Conservation (phyloP, 2,797 vertebrate genomes). For the Pantherophis vulpinus region DNA sequence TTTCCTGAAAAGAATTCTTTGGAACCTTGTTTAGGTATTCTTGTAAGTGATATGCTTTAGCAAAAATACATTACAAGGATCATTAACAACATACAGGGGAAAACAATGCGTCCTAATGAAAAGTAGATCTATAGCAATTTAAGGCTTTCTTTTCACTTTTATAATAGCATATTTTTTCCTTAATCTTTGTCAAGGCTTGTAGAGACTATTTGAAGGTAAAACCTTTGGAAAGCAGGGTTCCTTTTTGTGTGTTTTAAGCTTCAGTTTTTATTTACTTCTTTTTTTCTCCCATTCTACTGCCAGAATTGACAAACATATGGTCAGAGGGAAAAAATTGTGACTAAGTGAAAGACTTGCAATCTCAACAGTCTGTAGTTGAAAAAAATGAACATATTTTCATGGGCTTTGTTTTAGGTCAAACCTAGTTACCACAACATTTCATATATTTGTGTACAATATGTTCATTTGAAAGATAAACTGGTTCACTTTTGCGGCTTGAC, state of each 20-base stretch:
- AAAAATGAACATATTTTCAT: constrained; percentile 47
- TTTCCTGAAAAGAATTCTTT: not conserved
- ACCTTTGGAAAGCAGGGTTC: not conserved
- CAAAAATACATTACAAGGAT: not conserved
- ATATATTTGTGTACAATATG: constrained; percentile 2
- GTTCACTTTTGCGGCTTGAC: constrained; percentile 2
- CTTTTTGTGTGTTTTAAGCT: constrained; percentile 20
- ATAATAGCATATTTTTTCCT: not conserved
- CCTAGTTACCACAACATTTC: constrained; percentile 12
- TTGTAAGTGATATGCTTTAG: not conserved
- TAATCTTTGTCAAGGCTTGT: not conserved
- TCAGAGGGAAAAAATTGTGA: constrained; percentile 41
- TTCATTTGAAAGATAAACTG: constrained; percentile 22
- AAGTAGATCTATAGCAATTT: not conserved
- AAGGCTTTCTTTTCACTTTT: not conserved
- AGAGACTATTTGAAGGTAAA: constrained; percentile 21
- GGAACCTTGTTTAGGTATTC: not conserved
- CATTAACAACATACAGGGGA: not conserved
- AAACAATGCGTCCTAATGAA: not conserved
- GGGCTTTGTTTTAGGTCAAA: constrained; percentile 16
- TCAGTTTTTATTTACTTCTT: constrained; percentile 21
- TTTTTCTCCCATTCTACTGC: constrained; percentile 20
- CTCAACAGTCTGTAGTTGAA: constrained; percentile 62
- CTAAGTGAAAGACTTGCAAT: constrained; percentile 58
- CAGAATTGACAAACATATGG: constrained; percentile 58